A percentile compares a stretch with the other conserved stretches of the same genome.
phyloP scores from a whole-genome alignment of 2,888 invertebrate species.

The Euphydryas editha region DNA sequence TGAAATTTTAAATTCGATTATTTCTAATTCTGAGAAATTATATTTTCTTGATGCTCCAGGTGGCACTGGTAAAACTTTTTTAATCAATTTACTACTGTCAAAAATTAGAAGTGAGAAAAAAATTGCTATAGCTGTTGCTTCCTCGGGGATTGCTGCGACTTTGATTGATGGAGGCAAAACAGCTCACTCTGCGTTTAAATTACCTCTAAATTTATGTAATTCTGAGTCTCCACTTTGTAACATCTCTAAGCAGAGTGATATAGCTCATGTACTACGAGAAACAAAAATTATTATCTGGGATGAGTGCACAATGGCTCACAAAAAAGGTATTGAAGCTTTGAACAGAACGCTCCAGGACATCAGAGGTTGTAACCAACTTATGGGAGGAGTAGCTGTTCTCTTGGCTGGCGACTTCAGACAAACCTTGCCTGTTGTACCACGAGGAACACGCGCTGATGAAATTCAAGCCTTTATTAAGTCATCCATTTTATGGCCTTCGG shows the following conservation, averaged over 20 bases:
- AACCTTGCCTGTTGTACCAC: slow-evolving; percentile 36
- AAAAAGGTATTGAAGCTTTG: slow-evolving; percentile 10
- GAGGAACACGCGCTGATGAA: slow-evolving; percentile 38
- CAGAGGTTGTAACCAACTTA: background rate
- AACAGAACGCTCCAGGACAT: background rate
- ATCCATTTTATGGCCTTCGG: slow-evolving; percentile 35
- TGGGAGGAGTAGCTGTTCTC: background rate
- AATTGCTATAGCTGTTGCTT: slow-evolving; percentile 15
- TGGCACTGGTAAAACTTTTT: slow-evolving; percentile 21
- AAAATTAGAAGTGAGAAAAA: slow-evolving; percentile 13
- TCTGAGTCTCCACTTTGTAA: slow-evolving; percentile 34
- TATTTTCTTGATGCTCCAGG: slow-evolving; percentile 23
- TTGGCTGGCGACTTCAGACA: slow-evolving; percentile 37
- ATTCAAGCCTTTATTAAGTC: slow-evolving; percentile 40
- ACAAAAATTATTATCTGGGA: slow-evolving; percentile 30
- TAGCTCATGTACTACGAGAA: slow-evolving; percentile 24
- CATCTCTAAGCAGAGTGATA: slow-evolving; percentile 31
- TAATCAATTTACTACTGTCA: slow-evolving; percentile 26
- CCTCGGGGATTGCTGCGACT: slow-evolving; percentile 2
- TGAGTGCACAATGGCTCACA: slow-evolving; percentile 34
- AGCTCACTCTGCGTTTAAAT: background rate
- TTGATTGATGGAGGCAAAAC: background rate
- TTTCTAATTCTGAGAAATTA: slow-evolving; percentile 2
- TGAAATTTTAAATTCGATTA: slow-evolving; percentile 11
- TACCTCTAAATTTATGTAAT: background rate